Base-by-base conservation (phyloP, 2,888 invertebrate genomes). In the Stomorhina lunata region DNA sequence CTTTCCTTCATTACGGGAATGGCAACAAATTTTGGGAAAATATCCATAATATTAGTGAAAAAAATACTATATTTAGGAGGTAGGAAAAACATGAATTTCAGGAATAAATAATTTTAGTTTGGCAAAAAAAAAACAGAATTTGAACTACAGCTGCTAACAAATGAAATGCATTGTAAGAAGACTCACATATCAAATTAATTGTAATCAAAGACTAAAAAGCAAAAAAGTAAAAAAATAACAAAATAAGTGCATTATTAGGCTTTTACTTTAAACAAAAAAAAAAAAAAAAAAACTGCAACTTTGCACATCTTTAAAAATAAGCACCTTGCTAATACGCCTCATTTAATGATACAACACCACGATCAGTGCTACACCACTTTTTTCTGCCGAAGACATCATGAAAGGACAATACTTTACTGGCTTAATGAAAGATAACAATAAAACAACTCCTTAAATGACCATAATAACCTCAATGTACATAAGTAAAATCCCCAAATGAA, bases 311-410 rank as follows among this genome's bases (percentile, higher is more conserved):
- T 82, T 82, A 82, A 76, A 57, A 48, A 45, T 80, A 83, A 83
- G 83, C 83, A 83, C 80, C 83, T 83, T 83, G 83, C 83, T 80
- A 83, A 80, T 83, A 83, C 80, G 63, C 80, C 68, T 77, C 72
- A 61, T 27, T 82, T 82, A 82, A 75, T 82, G 75, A 61, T 55
- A 43, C 65, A 66, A 59, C 34, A 73, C 37, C 17, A 57, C 25
- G 57, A 66, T n/a, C 10, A 25, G 15, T 4, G 68, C 25, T 27
- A 32, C 34, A 59, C 27, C 25, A 59, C n/a, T n/a, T n/a, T n/a
- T 50, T 63, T 40, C 32, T 69, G 65, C 20, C 25, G 63, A 45
- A 57, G 59, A n/a, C 9, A 9, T 40, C 57, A 43, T 25, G 27
- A 43, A 81, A 63, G 75, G 75, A 76, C 80, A 80, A 34, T 59